These are phyloP conservation scores for Dynastes grantii DNA, from an alignment of 2,888 invertebrate genomes.

Conservation along the genomic window DNA sequence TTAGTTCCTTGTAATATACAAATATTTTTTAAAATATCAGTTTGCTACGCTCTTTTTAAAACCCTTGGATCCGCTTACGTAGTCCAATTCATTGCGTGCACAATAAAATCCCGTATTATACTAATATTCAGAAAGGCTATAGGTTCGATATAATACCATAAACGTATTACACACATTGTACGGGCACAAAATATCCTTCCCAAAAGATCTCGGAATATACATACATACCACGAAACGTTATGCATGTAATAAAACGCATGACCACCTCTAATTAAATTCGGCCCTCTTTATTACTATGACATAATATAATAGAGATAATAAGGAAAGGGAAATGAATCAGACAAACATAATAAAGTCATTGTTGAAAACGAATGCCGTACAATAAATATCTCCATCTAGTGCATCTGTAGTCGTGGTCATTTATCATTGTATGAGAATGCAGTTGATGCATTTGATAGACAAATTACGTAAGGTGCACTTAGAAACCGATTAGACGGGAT, in stretches of 20 bases:
- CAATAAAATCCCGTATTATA: no score
- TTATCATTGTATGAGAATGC: constrained; percentile 39
- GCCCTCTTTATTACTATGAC: constrained; percentile 35
- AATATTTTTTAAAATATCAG: no score
- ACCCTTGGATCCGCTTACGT: no score
- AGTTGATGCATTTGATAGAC: constrained; percentile 39
- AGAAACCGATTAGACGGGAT: constrained; percentile 1
- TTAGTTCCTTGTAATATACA: no score
- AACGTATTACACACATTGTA: no score
- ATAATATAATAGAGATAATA: constrained; percentile 50
- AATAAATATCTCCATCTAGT: constrained; percentile 12
- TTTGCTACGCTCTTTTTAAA: no score
- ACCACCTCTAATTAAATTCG: constrained; percentile 19
- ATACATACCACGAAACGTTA: no score
- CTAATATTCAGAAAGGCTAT: no score
- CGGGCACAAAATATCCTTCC: no score
- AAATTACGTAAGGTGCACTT: constrained; percentile 43
- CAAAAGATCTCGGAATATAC: no score
- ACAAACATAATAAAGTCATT: constrained; percentile 55
- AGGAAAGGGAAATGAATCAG: constrained; percentile 56
- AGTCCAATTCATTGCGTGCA: no score
- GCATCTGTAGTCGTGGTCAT: constrained; percentile 17
- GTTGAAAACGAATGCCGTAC: constrained; percentile 49
- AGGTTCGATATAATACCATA: no score
- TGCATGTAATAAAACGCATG: constrained; percentile 9